Conservation (phyloP, 2,113 vertebrate genomes). For the Caloenas nicobarica region DNA sequence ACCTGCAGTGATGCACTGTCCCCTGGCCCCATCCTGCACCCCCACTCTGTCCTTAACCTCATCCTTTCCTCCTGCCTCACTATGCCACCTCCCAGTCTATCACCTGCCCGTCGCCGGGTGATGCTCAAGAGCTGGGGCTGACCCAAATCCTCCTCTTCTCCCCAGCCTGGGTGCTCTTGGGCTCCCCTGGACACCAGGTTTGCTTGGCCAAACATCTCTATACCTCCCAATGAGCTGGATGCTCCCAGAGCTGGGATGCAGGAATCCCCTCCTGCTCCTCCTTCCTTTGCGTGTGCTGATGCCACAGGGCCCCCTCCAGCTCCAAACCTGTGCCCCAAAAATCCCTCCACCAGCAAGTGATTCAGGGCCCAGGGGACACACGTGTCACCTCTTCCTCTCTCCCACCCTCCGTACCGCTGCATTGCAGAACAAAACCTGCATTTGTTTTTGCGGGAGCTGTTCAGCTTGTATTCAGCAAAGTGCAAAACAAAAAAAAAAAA, state of each 20-base stretch:
- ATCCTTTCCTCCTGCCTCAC: too few relatives aligned
- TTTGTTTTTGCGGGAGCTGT: slow-evolving; percentile 56
- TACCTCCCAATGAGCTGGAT: neutral
- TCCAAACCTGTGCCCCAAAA: neutral
- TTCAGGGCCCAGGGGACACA: neutral
- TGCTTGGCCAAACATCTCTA: neutral
- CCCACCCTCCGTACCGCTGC: slow-evolving; percentile 2
- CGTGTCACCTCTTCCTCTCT: slow-evolving; percentile 32
- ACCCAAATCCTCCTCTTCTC: neutral
- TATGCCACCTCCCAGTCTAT: too few relatives aligned
- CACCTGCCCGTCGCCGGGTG: too few relatives aligned
- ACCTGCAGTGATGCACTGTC: too few relatives aligned
- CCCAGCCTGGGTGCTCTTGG: neutral
- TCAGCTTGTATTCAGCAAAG: slow-evolving; percentile 31
- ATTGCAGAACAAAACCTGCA: slow-evolving; percentile 53
- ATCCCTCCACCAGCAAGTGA: neutral
- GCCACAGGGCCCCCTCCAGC: neutral
- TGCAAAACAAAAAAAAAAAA: neutral
- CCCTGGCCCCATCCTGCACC: too few relatives aligned
- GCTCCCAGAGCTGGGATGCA: neutral
- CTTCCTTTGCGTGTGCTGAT: neutral
- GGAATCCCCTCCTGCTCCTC: neutral
- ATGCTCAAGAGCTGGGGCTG: too few relatives aligned
- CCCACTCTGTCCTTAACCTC: too few relatives aligned
- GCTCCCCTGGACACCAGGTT: neutral